phyloP scores from a whole-genome alignment of 2,888 invertebrate genomes.

The Prenolepis imparis region DNA sequence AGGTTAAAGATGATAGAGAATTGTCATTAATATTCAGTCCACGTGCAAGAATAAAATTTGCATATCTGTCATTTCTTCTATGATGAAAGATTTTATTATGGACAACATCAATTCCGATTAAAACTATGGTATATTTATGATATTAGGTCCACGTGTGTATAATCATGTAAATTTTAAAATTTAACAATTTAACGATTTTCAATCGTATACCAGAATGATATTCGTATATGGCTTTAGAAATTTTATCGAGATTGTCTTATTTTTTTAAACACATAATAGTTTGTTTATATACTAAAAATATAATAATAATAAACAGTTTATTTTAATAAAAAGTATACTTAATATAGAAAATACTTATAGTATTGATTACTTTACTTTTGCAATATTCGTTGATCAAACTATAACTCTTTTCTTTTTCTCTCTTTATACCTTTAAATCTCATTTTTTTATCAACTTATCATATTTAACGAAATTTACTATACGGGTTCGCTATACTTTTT shows the following conservation, averaged over 20 bases:
- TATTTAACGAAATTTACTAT: conserved; percentile 32
- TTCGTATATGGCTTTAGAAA: background rate
- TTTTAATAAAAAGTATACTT: background rate
- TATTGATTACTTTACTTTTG: background rate
- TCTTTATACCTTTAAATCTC: background rate
- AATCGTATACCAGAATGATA: background rate
- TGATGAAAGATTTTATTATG: conserved; percentile 39
- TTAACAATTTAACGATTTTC: conserved; percentile 4
- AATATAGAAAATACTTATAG: background rate
- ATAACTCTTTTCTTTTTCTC: background rate
- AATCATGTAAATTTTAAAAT: conserved; percentile 8
- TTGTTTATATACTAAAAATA: too few species aligned
- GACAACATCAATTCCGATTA: conserved; percentile 31
- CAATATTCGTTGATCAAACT: conserved; percentile 3
- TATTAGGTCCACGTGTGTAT: background rate
- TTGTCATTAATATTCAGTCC: conserved; percentile 56
- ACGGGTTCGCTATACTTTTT: background rate
- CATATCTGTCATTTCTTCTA: conserved; percentile 50
- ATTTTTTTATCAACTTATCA: conserved; percentile 15
- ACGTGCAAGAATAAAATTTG: conserved; percentile 35
- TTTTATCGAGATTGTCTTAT: background rate
- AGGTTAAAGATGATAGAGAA: conserved; percentile 52
- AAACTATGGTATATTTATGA: conserved; percentile 21
- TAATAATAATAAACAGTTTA: background rate
- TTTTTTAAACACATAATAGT: background rate